These are phyloP conservation scores for Numenius arquata DNA, from an alignment of 2,113 vertebrate species.

Conservation along the genomic window DNA sequence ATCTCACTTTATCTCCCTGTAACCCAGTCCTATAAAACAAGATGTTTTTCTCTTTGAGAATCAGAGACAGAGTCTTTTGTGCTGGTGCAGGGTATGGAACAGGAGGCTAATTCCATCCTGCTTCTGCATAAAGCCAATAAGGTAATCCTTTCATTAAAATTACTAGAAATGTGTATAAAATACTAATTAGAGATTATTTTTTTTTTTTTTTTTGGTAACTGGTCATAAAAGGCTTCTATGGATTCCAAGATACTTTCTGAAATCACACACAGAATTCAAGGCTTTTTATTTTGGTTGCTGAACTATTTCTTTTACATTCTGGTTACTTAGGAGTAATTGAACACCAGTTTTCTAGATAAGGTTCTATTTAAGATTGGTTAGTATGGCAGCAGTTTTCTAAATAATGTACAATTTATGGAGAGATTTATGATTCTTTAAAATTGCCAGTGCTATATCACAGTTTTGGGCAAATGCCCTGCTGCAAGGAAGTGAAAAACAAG, in stretches of 20 bases:
- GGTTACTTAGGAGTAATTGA: neutral
- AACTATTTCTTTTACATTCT: neutral
- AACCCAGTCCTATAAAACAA: neutral
- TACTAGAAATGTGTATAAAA: neutral
- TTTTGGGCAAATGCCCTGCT: neutral
- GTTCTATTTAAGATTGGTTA: neutral
- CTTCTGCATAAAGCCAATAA: neutral
- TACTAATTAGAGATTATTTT: neutral
- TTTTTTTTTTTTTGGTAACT: neutral
- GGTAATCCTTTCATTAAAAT: neutral
- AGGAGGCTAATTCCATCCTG: neutral
- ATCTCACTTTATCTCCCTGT: neutral
- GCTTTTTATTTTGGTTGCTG: neutral
- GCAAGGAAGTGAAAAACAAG: neutral
- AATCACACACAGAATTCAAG: neutral
- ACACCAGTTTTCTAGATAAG: neutral
- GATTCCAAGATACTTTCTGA: neutral
- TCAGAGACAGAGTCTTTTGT: neutral
- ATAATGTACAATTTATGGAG: neutral
- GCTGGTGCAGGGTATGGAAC: neutral
- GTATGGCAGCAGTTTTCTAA: conserved; percentile 1
- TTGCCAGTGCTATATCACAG: neutral
- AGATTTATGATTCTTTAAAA: neutral
- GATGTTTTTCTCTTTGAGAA: neutral
- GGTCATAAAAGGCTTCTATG: neutral